Conservation (phyloP, 1,140 invertebrate species). For the Cataglyphis hispanica region DNA sequence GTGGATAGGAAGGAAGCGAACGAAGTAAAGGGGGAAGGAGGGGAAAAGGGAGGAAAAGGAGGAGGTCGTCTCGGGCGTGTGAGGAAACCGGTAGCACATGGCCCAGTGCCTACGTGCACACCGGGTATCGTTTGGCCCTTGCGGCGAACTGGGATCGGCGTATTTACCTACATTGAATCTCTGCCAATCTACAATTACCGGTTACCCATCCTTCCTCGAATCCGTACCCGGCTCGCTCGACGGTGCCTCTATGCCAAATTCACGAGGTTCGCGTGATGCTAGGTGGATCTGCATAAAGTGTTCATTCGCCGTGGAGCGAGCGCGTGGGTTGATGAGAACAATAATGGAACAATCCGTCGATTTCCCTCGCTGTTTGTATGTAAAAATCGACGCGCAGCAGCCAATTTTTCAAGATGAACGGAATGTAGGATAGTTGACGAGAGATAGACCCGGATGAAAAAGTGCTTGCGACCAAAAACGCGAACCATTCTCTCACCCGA, state of each 20-base stretch:
- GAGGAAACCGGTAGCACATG: constrained; percentile 79
- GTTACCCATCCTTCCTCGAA: constrained; percentile 84
- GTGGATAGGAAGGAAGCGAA: constrained; percentile 29
- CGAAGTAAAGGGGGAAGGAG: background rate
- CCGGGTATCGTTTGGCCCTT: constrained; percentile 77
- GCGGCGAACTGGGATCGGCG: constrained; percentile 77
- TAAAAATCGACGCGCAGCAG: constrained; percentile 68
- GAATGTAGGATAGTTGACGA: background rate
- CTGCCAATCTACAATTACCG: constrained; percentile 86
- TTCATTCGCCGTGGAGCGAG: constrained; percentile 60
- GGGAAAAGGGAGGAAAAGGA: constrained; percentile 32
- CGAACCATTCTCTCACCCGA: background rate
- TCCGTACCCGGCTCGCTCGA: constrained; percentile 58
- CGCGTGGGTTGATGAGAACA: constrained; percentile 55
- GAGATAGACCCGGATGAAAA: constrained; percentile 3
- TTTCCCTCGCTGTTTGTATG: constrained; percentile 66
- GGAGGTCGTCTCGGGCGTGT: constrained; percentile 30
- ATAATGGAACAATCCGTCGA: constrained; percentile 70
- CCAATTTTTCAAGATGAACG: constrained; percentile 33
- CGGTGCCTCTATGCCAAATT: constrained; percentile 82
- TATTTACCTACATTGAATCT: constrained; percentile 87
- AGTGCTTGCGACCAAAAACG: background rate
- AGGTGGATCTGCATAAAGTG: constrained; percentile 79
- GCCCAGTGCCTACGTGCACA: constrained; percentile 79
- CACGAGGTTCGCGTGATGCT: constrained; percentile 77